Base-by-base conservation (phyloP, 2,797 vertebrate species). In the Enteromius viviparus region DNA sequence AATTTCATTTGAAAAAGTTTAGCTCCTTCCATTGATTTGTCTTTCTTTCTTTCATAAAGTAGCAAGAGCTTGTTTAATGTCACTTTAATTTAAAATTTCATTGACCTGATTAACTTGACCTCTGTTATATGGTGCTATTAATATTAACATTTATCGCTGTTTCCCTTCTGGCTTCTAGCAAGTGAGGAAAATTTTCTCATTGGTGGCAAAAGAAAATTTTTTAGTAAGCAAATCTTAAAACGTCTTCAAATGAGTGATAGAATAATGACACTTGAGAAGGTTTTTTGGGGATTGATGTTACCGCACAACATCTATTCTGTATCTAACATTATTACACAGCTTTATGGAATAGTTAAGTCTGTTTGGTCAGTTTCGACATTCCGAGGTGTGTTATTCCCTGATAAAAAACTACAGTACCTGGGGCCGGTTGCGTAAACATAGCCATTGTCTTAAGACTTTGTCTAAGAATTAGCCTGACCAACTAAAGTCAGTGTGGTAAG, bases 21-120 rank as follows among this genome's bases (percentile, higher is more conserved):
- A 64, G 26, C 60, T 64, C 6, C 26, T 32, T 17, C 0, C 26
- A 32, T 29, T 64, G 1, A 64, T 23, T 23, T 23, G 23, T 26
- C 58, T 62, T 5, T 29, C 58, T 26, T 60, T 26, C 23, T 62
- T 62, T 26, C 23, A 58, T 23, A 23, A 58, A 12, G 10, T 26
- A 62, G 60, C 23, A 62, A 62, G 60, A 62, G 26, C 26, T 29
- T 62, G 26, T 69, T 42, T 23, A 69, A 45, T 69, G 66, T n/a
- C 37, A 69, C 0, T 45, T 69, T 45, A 23, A 42, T 69, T 69
- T 8, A 6, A 12, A 69, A 69, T 69, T 23, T 42, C 37, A 42
- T 14, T 69, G 19, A 12, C 21, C 6, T 42, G 2, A 69, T 42
- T 69, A 45, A 69, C 37, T 45, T 69, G 21, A 69, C 12, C 40